These are phyloP conservation scores for Hippocampus abdominalis DNA, from an alignment of 2,113 vertebrate species.

Conservation along the genomic window DNA sequence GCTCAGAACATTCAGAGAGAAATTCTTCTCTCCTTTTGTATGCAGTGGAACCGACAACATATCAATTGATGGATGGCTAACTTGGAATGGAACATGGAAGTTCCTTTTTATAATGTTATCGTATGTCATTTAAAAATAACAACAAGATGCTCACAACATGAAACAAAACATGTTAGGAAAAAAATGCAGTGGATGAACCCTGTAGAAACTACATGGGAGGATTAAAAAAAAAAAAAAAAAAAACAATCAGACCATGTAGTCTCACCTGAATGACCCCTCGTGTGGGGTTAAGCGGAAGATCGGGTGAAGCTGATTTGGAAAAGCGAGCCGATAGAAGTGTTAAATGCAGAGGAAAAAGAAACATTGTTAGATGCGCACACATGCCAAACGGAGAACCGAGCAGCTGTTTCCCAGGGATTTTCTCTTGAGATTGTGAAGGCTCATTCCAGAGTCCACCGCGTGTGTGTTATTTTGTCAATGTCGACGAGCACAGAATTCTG, in stretches of 20 bases:
- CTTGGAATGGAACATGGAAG: no score
- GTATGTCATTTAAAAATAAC: not conserved
- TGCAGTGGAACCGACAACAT: no score
- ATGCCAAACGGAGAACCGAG: conserved; percentile 8
- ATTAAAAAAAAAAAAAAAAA: not conserved
- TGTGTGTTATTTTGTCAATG: not conserved
- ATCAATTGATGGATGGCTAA: no score
- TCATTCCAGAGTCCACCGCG: not conserved
- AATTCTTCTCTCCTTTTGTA: no score
- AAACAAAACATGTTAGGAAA: not conserved
- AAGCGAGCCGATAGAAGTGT: conserved; percentile 36
- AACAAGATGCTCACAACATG: not conserved
- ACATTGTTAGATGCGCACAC: conserved; percentile 34
- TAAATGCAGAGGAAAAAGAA: conserved; percentile 10
- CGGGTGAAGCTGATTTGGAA: conserved; percentile 70
- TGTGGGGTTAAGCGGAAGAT: conserved; percentile 78
- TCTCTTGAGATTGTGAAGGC: not conserved
- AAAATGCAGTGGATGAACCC: not conserved
- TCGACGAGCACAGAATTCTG: not conserved
- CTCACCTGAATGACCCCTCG: conserved; percentile 81
- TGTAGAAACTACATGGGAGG: not conserved
- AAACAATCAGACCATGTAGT: conserved; percentile 43
- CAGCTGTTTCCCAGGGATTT: conserved; percentile 13
- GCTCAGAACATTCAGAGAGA: no score
- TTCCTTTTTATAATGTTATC: not conserved